Percentiles rank a stretch among this genome's conserved stretches.
Conservation (phyloP, 2,113 vertebrate genomes). For the Melanocharis versteri region DNA sequence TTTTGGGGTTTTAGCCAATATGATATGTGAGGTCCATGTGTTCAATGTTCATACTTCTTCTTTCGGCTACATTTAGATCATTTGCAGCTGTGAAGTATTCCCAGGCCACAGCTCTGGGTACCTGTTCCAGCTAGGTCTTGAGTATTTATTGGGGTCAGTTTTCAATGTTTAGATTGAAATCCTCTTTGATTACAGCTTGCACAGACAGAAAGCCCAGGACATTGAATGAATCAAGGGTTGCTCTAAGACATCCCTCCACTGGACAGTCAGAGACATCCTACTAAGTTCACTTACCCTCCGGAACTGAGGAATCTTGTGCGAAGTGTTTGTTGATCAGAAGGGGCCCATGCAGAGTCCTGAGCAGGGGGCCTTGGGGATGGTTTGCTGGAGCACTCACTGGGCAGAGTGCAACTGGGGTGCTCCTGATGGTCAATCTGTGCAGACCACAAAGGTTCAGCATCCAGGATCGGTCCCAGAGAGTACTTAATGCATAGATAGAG, state of each 20-base stretch:
- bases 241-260: neutral
- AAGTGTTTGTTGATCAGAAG: neutral
- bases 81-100: neutral
- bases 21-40: neutral
- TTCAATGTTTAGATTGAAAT: neutral
- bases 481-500: neutral
- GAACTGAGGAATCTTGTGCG: neutral
- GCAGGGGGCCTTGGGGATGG: accelerated
- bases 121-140: neutral
- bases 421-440: neutral
- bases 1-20: neutral
- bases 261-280: neutral
- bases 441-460: neutral
- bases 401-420: neutral
- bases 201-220: neutral
- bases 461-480: neutral
- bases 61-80: neutral
- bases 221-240: neutral
- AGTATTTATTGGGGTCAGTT: neutral
- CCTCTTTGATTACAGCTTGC: neutral
- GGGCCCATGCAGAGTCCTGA: neutral
- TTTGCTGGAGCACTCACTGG: accelerated
- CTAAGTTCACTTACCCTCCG: neutral
- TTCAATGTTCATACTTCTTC: neutral
- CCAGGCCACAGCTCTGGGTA: neutral